Evolutionary conservation across 1,140 invertebrate species (phyloP).

Genomic region (Drosophila insularis): DNA sequence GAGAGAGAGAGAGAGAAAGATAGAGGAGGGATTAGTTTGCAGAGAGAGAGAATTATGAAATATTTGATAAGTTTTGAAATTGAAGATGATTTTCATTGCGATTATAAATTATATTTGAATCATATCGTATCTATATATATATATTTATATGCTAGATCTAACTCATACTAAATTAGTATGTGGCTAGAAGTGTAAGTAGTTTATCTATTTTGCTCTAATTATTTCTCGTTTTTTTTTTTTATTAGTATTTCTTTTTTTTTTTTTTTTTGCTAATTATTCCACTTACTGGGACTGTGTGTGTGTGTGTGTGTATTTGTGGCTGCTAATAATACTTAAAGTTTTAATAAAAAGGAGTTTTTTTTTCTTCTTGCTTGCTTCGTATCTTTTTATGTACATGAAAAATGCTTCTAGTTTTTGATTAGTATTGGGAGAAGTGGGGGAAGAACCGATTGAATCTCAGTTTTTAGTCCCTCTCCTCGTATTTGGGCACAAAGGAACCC

Average conservation of each 20-base stretch:
- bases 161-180: constrained; percentile 15
- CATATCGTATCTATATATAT: not conserved
- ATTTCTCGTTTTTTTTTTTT: constrained; percentile 16
- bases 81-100: constrained; percentile 4
- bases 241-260: not conserved
- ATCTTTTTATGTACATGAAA: constrained; percentile 16
- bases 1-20: constrained; percentile 8
- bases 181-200: constrained; percentile 28
- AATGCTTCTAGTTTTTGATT: constrained; percentile 48
- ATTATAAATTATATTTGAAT: constrained; percentile 11
- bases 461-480: constrained; percentile 75
- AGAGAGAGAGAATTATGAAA: constrained; percentile 4
- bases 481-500: constrained; percentile 76
- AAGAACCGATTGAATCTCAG: not conserved
- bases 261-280: constrained; percentile 57
- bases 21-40: not conserved
- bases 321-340: constrained; percentile 42
- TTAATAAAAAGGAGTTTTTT: not conserved
- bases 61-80: constrained; percentile 19
- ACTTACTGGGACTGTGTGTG: constrained; percentile 48
- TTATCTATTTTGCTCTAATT: constrained; percentile 49
- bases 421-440: not conserved
- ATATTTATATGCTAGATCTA: not conserved
- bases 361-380: not conserved
- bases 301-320: constrained; percentile 25